A percentile compares a stretch with the other conserved stretches of the same genome.
phyloP scores from a whole-genome alignment of 2,113 vertebrate species.

The Cyphomyrus discorhynchus region DNA sequence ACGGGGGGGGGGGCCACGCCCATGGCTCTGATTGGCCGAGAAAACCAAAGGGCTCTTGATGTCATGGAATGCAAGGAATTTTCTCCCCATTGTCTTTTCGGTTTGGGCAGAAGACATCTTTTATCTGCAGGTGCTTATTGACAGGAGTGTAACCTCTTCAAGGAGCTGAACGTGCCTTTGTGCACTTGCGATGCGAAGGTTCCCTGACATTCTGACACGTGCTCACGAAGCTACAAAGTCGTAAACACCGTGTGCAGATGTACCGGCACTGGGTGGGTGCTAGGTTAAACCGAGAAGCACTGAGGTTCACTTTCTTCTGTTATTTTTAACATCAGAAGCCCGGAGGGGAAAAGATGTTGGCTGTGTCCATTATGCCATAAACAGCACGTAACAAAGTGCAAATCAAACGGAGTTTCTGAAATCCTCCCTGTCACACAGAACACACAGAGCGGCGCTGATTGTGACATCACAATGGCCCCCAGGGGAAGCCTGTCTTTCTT shows the following conservation, averaged over 20 bases:
- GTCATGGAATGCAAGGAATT: background rate
- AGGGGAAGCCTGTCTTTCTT: constrained; percentile 35
- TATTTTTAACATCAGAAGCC: background rate
- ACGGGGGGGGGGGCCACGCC: background rate
- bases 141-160: background rate
- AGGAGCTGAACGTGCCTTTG: background rate
- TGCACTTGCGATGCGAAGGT: background rate
- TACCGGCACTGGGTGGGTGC: too few species aligned
- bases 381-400: constrained; percentile 15
- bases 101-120: background rate
- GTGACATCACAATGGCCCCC: constrained; percentile 55
- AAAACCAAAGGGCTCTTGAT: background rate
- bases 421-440: constrained; percentile 54
- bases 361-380: background rate
- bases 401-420: constrained; percentile 52
- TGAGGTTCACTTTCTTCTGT: background rate
- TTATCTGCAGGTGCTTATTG: background rate
- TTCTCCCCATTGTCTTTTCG: background rate
- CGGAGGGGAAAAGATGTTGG: constrained; percentile 11
- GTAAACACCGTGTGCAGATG: background rate
- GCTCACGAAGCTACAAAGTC: background rate
- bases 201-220: background rate
- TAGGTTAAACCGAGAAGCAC: background rate
- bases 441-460: constrained; percentile 50
- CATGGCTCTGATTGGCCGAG: background rate